These are phyloP conservation scores for Kuschelorhynchus macadamiae DNA, from an alignment of 2,888 invertebrate genomes.

Conservation along the genomic window DNA sequence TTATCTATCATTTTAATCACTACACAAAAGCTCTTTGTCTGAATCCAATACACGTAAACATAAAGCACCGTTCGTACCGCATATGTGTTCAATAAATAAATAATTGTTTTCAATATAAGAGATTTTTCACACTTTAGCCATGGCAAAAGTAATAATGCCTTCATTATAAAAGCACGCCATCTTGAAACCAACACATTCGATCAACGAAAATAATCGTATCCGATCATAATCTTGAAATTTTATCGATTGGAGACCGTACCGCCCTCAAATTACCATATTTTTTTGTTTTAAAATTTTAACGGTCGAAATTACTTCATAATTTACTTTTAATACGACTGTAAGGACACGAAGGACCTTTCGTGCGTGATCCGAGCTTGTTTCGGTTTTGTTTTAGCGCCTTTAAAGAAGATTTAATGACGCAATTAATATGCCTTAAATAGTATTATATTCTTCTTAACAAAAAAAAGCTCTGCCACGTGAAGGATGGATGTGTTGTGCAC, in stretches of 20 bases:
- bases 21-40: no score
- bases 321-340: constrained; percentile 24
- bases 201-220: constrained; percentile 55
- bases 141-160: constrained; percentile 61
- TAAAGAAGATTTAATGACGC: constrained; percentile 28
- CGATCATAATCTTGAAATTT: constrained; percentile 51
- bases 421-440: constrained; percentile 23
- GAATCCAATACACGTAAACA: no score
- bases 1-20: no score
- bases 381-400: constrained; percentile 18
- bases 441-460: constrained; percentile 14
- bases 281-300: constrained; percentile 21
- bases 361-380: constrained; percentile 20
- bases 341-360: constrained; percentile 26
- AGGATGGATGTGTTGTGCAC: no score
- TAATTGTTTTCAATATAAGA: constrained; percentile 30
- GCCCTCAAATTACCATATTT: constrained; percentile 34
- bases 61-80: no score
- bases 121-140: constrained; percentile 59
- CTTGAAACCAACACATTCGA: constrained; percentile 49
- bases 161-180: constrained; percentile 55
- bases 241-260: constrained; percentile 30
- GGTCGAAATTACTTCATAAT: constrained; percentile 32
- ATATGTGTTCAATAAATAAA: constrained; percentile 12
- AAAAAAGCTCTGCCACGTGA: no score